Conservation (phyloP, 2,888 invertebrate genomes). For the Carterocephalus palaemon region DNA sequence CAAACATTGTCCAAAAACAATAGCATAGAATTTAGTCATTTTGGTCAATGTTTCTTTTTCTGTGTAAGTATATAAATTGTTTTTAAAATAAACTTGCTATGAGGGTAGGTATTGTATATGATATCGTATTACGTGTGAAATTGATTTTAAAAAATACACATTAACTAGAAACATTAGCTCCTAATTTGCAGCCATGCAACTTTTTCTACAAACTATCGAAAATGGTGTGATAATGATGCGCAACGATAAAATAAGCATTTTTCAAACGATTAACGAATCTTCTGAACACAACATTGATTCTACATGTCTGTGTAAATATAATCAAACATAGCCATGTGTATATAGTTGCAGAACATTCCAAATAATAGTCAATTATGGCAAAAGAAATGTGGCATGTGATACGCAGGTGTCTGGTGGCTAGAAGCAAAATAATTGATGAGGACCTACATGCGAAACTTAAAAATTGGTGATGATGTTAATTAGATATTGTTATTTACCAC, state of each 20-base stretch:
- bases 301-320: conserved; percentile 55
- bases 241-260: conserved; percentile 48
- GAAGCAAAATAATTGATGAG: conserved; percentile 50
- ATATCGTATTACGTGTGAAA: too few relatives aligned
- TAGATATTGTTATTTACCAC: conserved; percentile 48
- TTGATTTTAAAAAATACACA: too few relatives aligned
- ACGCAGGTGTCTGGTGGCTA: conserved; percentile 25
- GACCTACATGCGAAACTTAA: conserved; percentile 38
- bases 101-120: too few relatives aligned
- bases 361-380: conserved; percentile 38
- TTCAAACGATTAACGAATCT: conserved; percentile 39
- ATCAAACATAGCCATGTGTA: conserved; percentile 33
- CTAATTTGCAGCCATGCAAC: conserved; percentile 30
- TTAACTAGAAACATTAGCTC: too few relatives aligned
- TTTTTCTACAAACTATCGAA: conserved; percentile 42
- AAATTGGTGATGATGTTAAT: conserved; percentile 38
- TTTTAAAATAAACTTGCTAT: too few relatives aligned
- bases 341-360: conserved; percentile 39
- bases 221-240: conserved; percentile 63
- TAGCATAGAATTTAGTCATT: too few relatives aligned
- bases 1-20: conserved; percentile 37
- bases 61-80: too few relatives aligned
- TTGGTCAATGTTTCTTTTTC: too few relatives aligned
- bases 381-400: conserved; percentile 31
- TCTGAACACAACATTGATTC: conserved; percentile 64